phyloP scores from a whole-genome alignment of 2,888 invertebrate genomes.

The Macroteleia sp. region DNA sequence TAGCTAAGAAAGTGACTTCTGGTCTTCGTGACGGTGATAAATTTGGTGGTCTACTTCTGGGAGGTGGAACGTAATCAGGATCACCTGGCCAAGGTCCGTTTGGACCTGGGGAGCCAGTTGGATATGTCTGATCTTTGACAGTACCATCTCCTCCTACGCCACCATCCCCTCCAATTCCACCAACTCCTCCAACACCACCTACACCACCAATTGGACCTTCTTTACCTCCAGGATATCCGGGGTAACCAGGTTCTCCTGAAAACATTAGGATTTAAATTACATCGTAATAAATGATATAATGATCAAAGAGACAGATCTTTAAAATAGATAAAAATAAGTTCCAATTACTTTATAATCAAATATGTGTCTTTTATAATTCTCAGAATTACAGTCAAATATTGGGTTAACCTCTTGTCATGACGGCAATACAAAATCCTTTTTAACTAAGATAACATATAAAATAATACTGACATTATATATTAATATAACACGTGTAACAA shows the following conservation, averaged over 20 bases:
- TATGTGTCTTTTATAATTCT: no score
- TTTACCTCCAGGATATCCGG: constrained; percentile 37
- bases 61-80: constrained; percentile 74
- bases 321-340: no score
- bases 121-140: constrained; percentile 71
- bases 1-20: background rate
- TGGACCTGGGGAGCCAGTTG: constrained; percentile 78
- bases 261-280: background rate
- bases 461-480: no score
- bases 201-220: constrained; percentile 30
- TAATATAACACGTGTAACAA: no score
- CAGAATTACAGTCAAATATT: no score
- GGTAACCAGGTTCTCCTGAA: constrained; percentile 38
- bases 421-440: no score
- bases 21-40: constrained; percentile 27
- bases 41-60: constrained; percentile 6
- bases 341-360: no score
- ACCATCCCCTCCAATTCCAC: constrained; percentile 74
- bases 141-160: constrained; percentile 72
- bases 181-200: constrained; percentile 70
- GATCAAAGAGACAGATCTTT: no score
- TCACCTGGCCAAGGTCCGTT: constrained; percentile 81
- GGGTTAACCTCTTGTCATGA: no score
- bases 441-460: no score
- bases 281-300: background rate